Percentiles rank a stretch among this genome's conserved stretches.
phyloP scores from a whole-genome alignment of 2,888 invertebrate genomes.

The Protodeltote pygarga region DNA sequence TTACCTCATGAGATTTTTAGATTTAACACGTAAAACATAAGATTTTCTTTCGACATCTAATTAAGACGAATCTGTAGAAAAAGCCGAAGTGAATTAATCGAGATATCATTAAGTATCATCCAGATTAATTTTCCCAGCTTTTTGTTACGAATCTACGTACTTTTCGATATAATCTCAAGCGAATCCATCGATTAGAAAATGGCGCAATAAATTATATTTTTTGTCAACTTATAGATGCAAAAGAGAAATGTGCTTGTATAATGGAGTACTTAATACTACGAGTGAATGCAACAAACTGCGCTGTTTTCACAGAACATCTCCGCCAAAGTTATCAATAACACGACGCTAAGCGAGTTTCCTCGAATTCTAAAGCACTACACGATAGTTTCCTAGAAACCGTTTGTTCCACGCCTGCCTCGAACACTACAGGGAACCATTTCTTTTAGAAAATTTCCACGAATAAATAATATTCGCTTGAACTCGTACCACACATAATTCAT shows the following conservation, averaged over 20 bases:
- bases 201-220: conserved; percentile 35
- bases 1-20: not conserved
- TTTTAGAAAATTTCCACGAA: conserved; percentile 46
- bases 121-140: conserved; percentile 27
- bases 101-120: conserved; percentile 20
- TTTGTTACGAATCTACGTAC: conserved; percentile 21
- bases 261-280: conserved; percentile 19
- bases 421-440: conserved; percentile 37
- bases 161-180: conserved; percentile 19
- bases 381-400: conserved; percentile 20
- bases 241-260: conserved; percentile 18
- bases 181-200: conserved; percentile 28
- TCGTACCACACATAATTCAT: conserved; percentile 64
- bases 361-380: conserved; percentile 1
- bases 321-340: not conserved
- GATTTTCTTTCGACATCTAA: not conserved
- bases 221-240: conserved; percentile 18
- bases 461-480: conserved; percentile 49
- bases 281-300: conserved; percentile 8
- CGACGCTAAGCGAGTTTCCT: not conserved
- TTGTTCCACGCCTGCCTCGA: conserved; percentile 25
- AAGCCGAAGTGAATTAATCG: conserved; percentile 15
- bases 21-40: not conserved
- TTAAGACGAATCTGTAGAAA: not conserved
- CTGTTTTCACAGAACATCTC: not conserved